Evolutionary conservation across 2,888 invertebrate genomes (phyloP).

Genomic region (Clusia tigrina): DNA sequence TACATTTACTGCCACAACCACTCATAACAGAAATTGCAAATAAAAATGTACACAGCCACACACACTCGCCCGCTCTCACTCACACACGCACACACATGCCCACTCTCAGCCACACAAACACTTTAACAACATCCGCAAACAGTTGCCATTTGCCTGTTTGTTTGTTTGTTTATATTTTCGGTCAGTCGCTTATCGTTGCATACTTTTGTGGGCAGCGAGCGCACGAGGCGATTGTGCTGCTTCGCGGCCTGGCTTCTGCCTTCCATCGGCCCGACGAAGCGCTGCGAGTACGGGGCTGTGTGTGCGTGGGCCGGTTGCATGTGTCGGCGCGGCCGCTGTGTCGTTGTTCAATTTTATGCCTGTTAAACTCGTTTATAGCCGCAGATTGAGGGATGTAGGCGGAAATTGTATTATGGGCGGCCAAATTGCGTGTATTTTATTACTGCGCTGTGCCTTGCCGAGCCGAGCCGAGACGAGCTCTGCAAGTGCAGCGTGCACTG

Average conservation of each 20-base stretch:
- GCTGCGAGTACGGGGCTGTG: neutral
- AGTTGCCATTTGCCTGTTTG: neutral
- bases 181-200: neutral
- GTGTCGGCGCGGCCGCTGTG: neutral
- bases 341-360: conserved; percentile 4
- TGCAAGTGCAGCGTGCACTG: too few species aligned
- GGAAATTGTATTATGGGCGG: conserved; percentile 6
- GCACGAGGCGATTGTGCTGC: too few species aligned
- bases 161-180: too few species aligned
- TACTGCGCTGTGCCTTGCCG: neutral
- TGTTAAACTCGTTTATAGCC: conserved; percentile 6
- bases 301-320: too few species aligned
- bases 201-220: neutral
- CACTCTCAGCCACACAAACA: neutral
- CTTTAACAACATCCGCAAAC: neutral
- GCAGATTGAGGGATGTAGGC: neutral
- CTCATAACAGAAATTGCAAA: neutral
- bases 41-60: too few species aligned
- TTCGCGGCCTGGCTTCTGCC: too few species aligned
- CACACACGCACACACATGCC: neutral
- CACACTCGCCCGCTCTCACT: too few species aligned
- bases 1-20: too few species aligned
- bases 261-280: too few species aligned
- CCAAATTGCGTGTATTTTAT: neutral
- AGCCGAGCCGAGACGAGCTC: too few species aligned